These are phyloP conservation scores for Acropternis orthonyx DNA, from an alignment of 2,797 vertebrate genomes.

Conservation along the genomic window DNA sequence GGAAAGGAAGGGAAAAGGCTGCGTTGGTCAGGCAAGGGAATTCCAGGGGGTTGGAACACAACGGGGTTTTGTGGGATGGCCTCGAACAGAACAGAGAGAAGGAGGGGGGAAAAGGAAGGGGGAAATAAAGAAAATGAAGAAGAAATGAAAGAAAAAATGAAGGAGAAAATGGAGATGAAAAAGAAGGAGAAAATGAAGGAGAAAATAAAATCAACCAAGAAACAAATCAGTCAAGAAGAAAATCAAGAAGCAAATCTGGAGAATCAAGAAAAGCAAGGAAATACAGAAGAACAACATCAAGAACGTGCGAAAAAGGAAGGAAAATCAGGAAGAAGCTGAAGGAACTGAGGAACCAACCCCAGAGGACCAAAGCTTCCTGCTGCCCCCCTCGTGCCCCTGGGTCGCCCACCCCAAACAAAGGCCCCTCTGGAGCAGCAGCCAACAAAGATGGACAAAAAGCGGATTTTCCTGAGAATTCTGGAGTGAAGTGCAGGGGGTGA, in stretches of 20 bases:
- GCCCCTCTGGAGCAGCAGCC: neutral
- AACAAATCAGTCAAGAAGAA: neutral
- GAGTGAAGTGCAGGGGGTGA: too few relatives aligned
- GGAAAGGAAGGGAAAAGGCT: neutral
- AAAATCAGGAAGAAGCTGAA: too few relatives aligned
- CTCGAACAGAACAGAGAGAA: neutral
- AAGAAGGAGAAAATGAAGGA: neutral
- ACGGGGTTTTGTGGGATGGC: rapidly evolving
- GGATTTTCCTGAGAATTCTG: neutral
- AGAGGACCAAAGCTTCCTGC: too few relatives aligned
- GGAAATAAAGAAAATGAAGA: neutral
- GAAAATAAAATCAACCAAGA: neutral
- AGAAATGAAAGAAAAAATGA: neutral
- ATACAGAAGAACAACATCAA: neutral
- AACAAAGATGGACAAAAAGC: neutral
- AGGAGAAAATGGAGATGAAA: neutral
- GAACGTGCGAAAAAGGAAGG: neutral
- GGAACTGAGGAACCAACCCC: too few relatives aligned
- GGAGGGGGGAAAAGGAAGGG: too few relatives aligned
- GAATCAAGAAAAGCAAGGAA: neutral
- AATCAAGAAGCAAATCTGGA: neutral
- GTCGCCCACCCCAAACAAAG: too few relatives aligned
- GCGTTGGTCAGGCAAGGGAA: neutral
- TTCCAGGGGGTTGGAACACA: rapidly evolving
- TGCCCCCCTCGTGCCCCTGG: neutral